Percentiles rank a stretch among this genome's conserved stretches.
Conservation (phyloP, 2,888 invertebrate genomes). For the Corythucha ciliata region DNA sequence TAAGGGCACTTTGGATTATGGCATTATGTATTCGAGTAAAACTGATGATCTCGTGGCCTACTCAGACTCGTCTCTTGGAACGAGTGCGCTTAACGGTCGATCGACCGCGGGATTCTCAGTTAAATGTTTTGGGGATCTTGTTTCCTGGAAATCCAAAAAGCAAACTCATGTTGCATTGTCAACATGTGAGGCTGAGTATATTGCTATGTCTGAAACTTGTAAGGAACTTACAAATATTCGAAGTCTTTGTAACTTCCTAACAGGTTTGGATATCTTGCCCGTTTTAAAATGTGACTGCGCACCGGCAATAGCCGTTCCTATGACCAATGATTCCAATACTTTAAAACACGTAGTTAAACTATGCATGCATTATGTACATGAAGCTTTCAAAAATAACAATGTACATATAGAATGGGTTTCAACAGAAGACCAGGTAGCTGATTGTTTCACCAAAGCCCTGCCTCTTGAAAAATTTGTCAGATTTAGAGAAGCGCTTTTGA, state of each 20-base stretch:
- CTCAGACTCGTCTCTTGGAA: slow-evolving; percentile 5
- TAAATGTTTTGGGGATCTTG: neutral
- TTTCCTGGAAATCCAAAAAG: slow-evolving; percentile 10
- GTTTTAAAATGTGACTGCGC: slow-evolving; percentile 10
- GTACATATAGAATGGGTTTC: neutral
- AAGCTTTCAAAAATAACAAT: neutral
- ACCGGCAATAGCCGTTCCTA: slow-evolving; percentile 8
- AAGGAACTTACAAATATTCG: slow-evolving; percentile 5
- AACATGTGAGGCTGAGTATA: slow-evolving; percentile 10
- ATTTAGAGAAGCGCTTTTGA: neutral
- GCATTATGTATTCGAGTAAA: neutral
- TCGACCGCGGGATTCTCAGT: neutral
- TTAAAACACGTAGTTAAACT: too few relatives aligned
- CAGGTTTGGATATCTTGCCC: neutral
- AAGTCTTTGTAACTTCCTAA: slow-evolving; percentile 1
- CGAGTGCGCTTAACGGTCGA: neutral
- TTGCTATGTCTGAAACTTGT: slow-evolving; percentile 10
- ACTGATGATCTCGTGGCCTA: neutral
- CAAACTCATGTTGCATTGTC: slow-evolving; percentile 1
- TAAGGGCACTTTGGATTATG: neutral
- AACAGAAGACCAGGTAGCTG: slow-evolving; percentile 1
- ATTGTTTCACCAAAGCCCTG: neutral
- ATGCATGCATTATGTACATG: slow-evolving; percentile 2
- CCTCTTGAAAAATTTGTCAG: neutral
- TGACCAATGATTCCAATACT: slow-evolving; percentile 15